Percentiles rank a stretch among this genome's conserved stretches.
Conservation (phyloP, 1,140 invertebrate species). For the Caenorhabditis elegans region WBcel235 BX284604.4:11038501-11039000, state of each 20-base stretch:
- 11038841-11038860: not conserved
- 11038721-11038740: not conserved
- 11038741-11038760: not conserved
- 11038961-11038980: conserved; percentile 43
- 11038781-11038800: not conserved
- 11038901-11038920: conserved; percentile 47
- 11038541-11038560: too few species aligned
- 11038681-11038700: not conserved
- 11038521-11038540: too few species aligned
- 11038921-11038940: conserved; percentile 37
- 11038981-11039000: conserved; percentile 49
- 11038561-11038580: too few species aligned
- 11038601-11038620: too few species aligned
- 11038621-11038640: too few species aligned
- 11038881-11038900: conserved; percentile 29
- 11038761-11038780: not conserved
- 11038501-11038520: too few species aligned
- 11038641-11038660: not conserved
- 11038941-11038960: conserved; percentile 47
- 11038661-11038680: not conserved
- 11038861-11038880: conserved; percentile 6
- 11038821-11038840: not conserved
- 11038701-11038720: not conserved
- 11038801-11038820: not conserved
- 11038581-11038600: too few species aligned